Base-by-base conservation (phyloP, 2,113 vertebrate species). In the Geothlypis trichas region DNA sequence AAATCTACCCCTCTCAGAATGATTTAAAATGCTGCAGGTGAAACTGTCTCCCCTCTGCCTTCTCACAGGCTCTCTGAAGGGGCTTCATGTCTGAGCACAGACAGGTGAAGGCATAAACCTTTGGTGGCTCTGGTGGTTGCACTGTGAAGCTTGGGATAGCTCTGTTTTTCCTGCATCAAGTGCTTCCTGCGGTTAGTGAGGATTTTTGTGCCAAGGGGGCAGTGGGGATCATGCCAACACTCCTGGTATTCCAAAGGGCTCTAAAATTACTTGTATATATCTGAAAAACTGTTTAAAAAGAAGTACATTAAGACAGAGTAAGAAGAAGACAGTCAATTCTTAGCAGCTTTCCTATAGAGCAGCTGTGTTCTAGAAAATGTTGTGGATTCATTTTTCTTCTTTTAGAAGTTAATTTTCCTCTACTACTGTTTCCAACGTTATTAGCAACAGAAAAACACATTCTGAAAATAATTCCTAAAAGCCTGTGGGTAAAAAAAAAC, bases 391-490 rank as follows among this genome's bases (percentile, higher is more conserved):
- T 59, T 83, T 71, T 87, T 20, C 30, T 92, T 83, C 15, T 80
- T 85, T 63, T 47, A 33, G 33, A 77, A 65, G 33, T 4, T 42
- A 61, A 8, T 63, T 39, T 54, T 13, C 61, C n/a, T 74, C 68
- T 55, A 49, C 21, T 67, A 42, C 17, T 21, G 4, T 39, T 92
- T 92, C 57, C 46, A 72, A 33, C 14, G 4, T 23, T 44, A 71
- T 57, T 86, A 84, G 42, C 28, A 78, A 72, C 19, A 84, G 80
- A 65, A 95, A 94, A 92, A 24, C 11, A 47, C 75, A 23, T 57
- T 90, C 86, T 78, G 30, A 86, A 95, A 92, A 84, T 28, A 75
- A 86, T 71, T 93, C 59, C 68, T 87, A 49, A 89, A 95, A 92
- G 7, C n/a, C 42, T 75, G 42, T 58, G 65, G 27, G 17, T 67